Percentiles rank a stretch among this genome's conserved stretches.
Evolutionary conservation across 2,797 vertebrate genomes (phyloP).

Genomic region (Myotis findleyi): DNA sequence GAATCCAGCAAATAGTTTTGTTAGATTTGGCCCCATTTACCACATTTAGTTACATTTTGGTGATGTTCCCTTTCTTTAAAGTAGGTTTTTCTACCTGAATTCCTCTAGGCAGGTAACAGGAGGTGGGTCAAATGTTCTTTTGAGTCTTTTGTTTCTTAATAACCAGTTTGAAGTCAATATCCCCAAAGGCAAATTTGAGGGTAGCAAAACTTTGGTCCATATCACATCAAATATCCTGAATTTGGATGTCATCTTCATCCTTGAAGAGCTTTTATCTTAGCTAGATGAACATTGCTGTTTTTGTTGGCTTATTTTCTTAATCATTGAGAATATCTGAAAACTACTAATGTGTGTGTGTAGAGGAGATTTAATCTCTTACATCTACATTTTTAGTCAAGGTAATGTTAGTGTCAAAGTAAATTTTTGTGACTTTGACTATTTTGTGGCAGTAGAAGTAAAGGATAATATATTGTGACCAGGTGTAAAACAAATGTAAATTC

Average conservation of each 20-base stretch:
- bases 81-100: background rate
- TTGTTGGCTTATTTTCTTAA: background rate
- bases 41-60: background rate
- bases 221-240: background rate
- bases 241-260: background rate
- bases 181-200: background rate
- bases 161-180: background rate
- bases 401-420: background rate
- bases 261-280: background rate
- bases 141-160: background rate
- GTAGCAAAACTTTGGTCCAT: background rate
- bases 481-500: background rate
- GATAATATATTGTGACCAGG: background rate
- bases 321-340: background rate
- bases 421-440: conserved; percentile 27
- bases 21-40: background rate
- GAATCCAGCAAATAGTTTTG: background rate
- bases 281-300: background rate
- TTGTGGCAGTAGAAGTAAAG: background rate
- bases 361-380: background rate
- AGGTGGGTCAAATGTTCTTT: background rate
- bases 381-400: background rate
- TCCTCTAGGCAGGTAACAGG: background rate
- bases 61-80: background rate
- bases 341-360: background rate